Base-by-base conservation (phyloP, 2,113 vertebrate genomes). In the Neogale vison region DNA sequence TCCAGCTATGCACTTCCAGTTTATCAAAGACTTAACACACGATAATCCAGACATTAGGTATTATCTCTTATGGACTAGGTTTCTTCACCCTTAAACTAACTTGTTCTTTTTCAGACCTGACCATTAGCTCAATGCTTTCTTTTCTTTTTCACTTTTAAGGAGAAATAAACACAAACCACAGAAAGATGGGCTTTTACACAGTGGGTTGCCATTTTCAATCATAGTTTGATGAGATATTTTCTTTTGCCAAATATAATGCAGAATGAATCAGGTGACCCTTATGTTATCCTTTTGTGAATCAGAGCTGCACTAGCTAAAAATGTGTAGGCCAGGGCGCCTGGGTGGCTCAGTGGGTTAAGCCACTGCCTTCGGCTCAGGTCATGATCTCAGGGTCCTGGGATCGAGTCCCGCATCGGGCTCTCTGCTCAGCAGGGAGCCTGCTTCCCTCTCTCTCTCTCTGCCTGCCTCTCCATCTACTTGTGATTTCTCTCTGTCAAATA, bases 11-110 rank as follows among this genome's bases (percentile, higher is more conserved):
- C 83, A 71, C 55, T 97, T 87, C 83, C 67, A 61, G 71, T 95
- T 95, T 96, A 88, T 50, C 65, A 84, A 90, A 80, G 91, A 89
- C 57, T 84, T 97, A 88, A 90, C 74, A 86, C 9, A 65, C 8
- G 45, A 45, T 90, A 72, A 83, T 76, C 42, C 7, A 93, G 69
- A 59, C 34, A 13, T n/a, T 45, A 74, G 36, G 52, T 42, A 45
- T 92, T 86, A 12, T 85, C 79, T 74, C 1, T 87, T 26, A 95
- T 26, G 9, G 31, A 45, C 39, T 36, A 12, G 84, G n/a, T 67
- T 77, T 67, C 11, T 86, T 95, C 31, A 63, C 39, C 52, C 61
- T 88, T 82, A 90, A 59, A 11, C 50, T 72, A 95, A 81, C 1
- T 80, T 52, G 74, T 29, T 90, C 11, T 65, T 90, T 86, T 89